Evolutionary conservation across 2,888 invertebrate genomes (phyloP).

Genomic region (Cynaeus angustus): DNA sequence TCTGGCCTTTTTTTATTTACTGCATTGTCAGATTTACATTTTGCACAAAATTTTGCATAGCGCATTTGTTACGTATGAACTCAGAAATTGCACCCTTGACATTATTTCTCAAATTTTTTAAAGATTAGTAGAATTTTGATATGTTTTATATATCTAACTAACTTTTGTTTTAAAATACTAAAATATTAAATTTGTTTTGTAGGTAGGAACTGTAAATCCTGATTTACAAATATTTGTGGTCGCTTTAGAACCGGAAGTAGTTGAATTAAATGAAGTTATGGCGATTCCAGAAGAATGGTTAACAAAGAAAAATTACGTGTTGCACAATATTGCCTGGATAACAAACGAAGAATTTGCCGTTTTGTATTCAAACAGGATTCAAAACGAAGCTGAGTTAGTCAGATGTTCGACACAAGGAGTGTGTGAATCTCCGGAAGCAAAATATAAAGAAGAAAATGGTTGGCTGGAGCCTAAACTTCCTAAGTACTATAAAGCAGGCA

Average conservation of each 20-base stretch:
- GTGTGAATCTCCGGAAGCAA: conserved; percentile 65
- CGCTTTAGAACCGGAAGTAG: conserved; percentile 70
- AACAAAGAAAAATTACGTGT: conserved; percentile 74
- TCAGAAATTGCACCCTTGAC: too few relatives aligned
- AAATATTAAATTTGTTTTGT: too few relatives aligned
- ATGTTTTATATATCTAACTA: too few relatives aligned
- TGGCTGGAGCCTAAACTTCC: conserved; percentile 81
- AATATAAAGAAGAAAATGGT: conserved; percentile 77
- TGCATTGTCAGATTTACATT: too few relatives aligned
- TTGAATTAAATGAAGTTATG: conserved; percentile 72
- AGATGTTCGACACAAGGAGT: conserved; percentile 56
- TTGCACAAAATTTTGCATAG: too few relatives aligned
- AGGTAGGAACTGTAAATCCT: conserved; percentile 85
- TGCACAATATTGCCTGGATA: conserved; percentile 85
- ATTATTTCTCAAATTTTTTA: too few relatives aligned
- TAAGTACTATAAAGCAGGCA: conserved; percentile 72
- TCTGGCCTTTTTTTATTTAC: too few relatives aligned
- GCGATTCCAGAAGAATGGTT: conserved; percentile 66
- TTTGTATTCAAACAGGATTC: conserved; percentile 90
- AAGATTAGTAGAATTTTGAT: too few relatives aligned
- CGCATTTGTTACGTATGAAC: too few relatives aligned
- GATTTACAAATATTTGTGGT: conserved; percentile 79
- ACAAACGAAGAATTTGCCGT: conserved; percentile 79
- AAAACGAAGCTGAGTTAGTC: conserved; percentile 75
- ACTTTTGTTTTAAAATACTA: too few relatives aligned